Evolutionary conservation across 2,797 vertebrate species (phyloP).

Genomic region (Silurus aristotelis): DNA sequence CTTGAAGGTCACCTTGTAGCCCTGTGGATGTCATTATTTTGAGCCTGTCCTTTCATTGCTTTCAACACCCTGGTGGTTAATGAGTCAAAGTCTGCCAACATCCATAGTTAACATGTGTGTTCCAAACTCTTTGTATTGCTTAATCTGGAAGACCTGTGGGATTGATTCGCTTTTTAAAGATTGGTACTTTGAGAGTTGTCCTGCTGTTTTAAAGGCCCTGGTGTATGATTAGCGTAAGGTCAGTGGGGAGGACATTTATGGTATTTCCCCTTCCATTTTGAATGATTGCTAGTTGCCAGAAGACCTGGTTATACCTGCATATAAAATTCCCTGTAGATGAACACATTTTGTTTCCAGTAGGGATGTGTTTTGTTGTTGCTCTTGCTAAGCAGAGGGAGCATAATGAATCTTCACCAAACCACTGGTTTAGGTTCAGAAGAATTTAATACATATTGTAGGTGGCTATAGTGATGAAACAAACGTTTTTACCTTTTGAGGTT

Average conservation of each 20-base stretch:
- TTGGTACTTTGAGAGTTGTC: not conserved
- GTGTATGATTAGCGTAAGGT: not conserved
- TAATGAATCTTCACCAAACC: slow-evolving; percentile 7
- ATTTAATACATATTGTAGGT: not conserved
- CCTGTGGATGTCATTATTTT: not conserved
- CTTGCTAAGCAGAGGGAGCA: not conserved
- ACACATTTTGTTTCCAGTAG: not conserved
- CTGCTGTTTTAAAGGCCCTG: not conserved
- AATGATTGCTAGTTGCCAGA: not conserved
- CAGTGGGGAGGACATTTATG: not conserved
- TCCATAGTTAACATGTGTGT: not conserved
- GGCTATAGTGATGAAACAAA: slow-evolving; percentile 8
- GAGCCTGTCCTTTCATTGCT: not conserved
- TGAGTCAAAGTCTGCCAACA: not conserved
- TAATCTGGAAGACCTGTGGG: not conserved
- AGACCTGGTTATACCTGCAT: not conserved
- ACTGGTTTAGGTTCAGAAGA: slow-evolving; percentile 2
- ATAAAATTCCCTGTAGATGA: not conserved
- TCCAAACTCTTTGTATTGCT: slow-evolving; percentile 4
- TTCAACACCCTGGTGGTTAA: slow-evolving; percentile 1
- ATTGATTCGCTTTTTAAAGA: not conserved
- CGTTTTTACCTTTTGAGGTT: not conserved
- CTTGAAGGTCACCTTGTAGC: not conserved
- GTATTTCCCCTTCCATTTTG: too few species aligned
- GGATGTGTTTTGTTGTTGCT: not conserved